These are phyloP conservation scores for Nysson spinosus DNA, from an alignment of 2,888 invertebrate genomes.

Conservation along the genomic window DNA sequence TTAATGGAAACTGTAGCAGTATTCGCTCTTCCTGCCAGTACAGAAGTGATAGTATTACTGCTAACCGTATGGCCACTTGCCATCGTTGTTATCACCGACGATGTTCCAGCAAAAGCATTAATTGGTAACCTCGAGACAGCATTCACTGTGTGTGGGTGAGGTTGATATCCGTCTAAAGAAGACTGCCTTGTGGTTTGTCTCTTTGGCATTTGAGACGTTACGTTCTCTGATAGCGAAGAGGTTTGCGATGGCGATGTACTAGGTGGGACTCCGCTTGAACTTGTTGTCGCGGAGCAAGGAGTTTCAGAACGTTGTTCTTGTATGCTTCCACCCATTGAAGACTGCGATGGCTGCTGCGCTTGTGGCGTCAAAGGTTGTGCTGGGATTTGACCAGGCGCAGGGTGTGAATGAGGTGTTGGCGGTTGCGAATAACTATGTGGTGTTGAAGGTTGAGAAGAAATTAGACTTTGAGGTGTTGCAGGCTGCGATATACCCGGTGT, in stretches of 20 bases:
- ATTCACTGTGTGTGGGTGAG: conserved; percentile 72
- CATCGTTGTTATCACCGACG: conserved; percentile 81
- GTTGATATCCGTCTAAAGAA: conserved; percentile 71
- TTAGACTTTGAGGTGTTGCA: conserved; percentile 71
- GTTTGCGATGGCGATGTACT: conserved; percentile 63
- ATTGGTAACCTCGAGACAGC: conserved; percentile 61
- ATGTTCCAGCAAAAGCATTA: conserved; percentile 64
- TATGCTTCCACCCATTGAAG: conserved; percentile 47
- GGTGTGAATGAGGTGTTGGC: conserved; percentile 71
- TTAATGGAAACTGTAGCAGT: conserved; percentile 88
- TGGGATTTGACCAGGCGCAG: conserved; percentile 53
- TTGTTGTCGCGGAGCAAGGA: conserved; percentile 61
- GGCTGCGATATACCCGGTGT: conserved; percentile 70
- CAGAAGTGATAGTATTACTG: conserved; percentile 89
- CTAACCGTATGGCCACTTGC: conserved; percentile 88
- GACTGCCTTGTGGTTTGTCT: conserved; percentile 73
- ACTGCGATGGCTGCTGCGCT: conserved; percentile 65
- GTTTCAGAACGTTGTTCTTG: conserved; percentile 67
- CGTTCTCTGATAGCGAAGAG: conserved; percentile 44
- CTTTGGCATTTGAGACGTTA: conserved; percentile 44
- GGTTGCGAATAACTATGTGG: conserved; percentile 74
- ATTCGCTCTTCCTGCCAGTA: conserved; percentile 86
- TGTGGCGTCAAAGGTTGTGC: conserved; percentile 59
- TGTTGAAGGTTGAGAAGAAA: conserved; percentile 73
- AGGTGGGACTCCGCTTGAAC: conserved; percentile 62